These are phyloP conservation scores for Drosophila melanica DNA, from an alignment of 1,140 invertebrate genomes.

Conservation along the genomic window DNA sequence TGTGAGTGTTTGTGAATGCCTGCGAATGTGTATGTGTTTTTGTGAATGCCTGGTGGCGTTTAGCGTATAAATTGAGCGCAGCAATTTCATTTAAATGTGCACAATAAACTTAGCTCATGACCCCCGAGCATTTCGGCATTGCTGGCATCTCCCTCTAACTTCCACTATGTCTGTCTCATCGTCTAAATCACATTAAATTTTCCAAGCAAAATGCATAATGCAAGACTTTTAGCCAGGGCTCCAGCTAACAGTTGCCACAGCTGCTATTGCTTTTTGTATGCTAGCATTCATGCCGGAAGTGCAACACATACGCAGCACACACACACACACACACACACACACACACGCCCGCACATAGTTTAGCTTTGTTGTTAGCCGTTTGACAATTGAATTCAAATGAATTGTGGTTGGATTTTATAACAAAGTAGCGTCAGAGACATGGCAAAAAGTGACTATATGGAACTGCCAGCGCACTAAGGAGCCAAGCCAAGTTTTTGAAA, in stretches of 20 bases:
- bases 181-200: constrained; percentile 80
- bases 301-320: constrained; percentile 39
- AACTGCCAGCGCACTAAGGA: constrained; percentile 15
- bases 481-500: constrained; percentile 43
- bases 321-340: constrained; percentile 25
- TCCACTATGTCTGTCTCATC: constrained; percentile 40
- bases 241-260: constrained; percentile 25
- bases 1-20: constrained; percentile 1
- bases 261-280: constrained; percentile 41
- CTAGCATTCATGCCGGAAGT: constrained; percentile 60
- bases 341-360: constrained; percentile 8
- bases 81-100: constrained; percentile 82
- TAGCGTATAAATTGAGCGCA: constrained; percentile 81
- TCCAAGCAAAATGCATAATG: constrained; percentile 71
- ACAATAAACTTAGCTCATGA: constrained; percentile 82
- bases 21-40: background rate
- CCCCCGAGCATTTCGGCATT: constrained; percentile 58
- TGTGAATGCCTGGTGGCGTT: constrained; percentile 64
- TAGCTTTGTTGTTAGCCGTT: constrained; percentile 41
- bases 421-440: constrained; percentile 58
- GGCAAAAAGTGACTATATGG: constrained; percentile 24
- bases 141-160: background rate
- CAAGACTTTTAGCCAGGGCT: constrained; percentile 34
- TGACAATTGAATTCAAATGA: constrained; percentile 77
- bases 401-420: constrained; percentile 67